These are phyloP conservation scores for Enteromius fasciolatus DNA, from an alignment of 2,797 vertebrate genomes.

Conservation along the genomic window DNA sequence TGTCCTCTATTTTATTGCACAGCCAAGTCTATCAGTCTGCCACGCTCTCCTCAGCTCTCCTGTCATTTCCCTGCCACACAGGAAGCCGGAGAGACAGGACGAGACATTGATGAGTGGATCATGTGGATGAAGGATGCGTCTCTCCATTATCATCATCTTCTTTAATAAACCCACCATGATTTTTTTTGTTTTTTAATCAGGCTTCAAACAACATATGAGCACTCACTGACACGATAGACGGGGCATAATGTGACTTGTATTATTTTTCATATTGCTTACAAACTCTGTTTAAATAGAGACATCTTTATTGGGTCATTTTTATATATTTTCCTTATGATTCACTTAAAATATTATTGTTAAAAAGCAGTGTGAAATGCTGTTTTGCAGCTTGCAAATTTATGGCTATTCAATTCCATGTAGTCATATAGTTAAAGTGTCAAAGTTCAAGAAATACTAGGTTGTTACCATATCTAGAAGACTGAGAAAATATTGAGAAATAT, in stretches of 20 bases:
- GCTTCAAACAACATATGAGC: slow-evolving; percentile 71
- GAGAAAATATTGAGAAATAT: not conserved
- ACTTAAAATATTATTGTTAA: too few relatives aligned
- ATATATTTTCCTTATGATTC: not conserved
- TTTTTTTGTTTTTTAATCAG: slow-evolving; percentile 63
- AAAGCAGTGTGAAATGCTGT: not conserved
- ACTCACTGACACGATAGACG: slow-evolving; percentile 73
- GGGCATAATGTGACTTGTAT: slow-evolving; percentile 44
- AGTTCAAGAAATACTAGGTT: not conserved
- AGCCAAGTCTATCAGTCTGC: slow-evolving; percentile 5
- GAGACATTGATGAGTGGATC: slow-evolving; percentile 36
- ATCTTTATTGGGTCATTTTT: not conserved
- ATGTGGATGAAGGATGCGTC: slow-evolving; percentile 37
- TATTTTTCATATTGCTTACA: slow-evolving; percentile 21
- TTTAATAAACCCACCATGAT: slow-evolving; percentile 73
- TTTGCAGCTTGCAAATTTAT: not conserved
- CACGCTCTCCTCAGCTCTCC: slow-evolving; percentile 6
- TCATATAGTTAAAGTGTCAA: not conserved
- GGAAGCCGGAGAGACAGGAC: slow-evolving; percentile 24
- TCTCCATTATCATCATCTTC: slow-evolving; percentile 69
- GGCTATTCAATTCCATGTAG: too few relatives aligned
- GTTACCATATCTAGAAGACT: not conserved
- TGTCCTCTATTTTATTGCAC: slow-evolving; percentile 29
- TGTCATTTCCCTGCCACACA: slow-evolving; percentile 33
- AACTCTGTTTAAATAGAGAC: not conserved